phyloP scores from a whole-genome alignment of 2,888 invertebrate genomes.

The Portevinia maculata region DNA sequence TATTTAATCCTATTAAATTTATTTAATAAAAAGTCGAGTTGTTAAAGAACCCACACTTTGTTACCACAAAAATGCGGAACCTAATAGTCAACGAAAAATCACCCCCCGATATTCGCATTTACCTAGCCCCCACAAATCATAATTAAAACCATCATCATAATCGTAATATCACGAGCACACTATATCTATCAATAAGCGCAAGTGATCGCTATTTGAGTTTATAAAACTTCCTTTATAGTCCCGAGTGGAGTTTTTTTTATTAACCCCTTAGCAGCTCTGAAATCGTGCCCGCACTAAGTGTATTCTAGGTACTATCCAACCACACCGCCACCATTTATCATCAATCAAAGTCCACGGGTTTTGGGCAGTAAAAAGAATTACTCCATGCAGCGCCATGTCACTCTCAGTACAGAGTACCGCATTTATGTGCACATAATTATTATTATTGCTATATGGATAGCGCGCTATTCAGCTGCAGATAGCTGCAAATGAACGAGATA shows the following conservation, averaged over 20 bases:
- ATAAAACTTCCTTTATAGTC: constrained; percentile 63
- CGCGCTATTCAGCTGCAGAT: constrained; percentile 36
- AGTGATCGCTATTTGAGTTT: constrained; percentile 48
- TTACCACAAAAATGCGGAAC: too few relatives aligned
- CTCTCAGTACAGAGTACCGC: constrained; percentile 55
- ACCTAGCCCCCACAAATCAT: constrained; percentile 52
- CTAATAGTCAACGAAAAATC: too few relatives aligned
- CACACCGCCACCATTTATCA: constrained; percentile 61
- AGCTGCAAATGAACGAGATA: constrained; percentile 5
- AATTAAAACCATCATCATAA: constrained; percentile 37
- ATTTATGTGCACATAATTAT: constrained; percentile 71
- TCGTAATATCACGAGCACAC: constrained; percentile 41
- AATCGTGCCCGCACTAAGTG: constrained; percentile 53
- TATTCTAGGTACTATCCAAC: constrained; percentile 43
- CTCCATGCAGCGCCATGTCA: constrained; percentile 44
- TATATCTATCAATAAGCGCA: constrained; percentile 69
- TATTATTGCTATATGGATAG: constrained; percentile 58
- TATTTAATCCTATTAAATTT: too few relatives aligned
- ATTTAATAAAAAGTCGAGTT: too few relatives aligned
- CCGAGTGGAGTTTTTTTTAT: constrained; percentile 63
- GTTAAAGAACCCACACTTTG: too few relatives aligned
- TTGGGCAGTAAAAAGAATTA: constrained; percentile 69
- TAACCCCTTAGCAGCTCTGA: constrained; percentile 59
- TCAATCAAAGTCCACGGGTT: constrained; percentile 66
- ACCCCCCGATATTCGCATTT: constrained; percentile 14